Evolutionary conservation across 1,140 invertebrate genomes (phyloP).

Genomic region (Drosophila orena): DNA sequence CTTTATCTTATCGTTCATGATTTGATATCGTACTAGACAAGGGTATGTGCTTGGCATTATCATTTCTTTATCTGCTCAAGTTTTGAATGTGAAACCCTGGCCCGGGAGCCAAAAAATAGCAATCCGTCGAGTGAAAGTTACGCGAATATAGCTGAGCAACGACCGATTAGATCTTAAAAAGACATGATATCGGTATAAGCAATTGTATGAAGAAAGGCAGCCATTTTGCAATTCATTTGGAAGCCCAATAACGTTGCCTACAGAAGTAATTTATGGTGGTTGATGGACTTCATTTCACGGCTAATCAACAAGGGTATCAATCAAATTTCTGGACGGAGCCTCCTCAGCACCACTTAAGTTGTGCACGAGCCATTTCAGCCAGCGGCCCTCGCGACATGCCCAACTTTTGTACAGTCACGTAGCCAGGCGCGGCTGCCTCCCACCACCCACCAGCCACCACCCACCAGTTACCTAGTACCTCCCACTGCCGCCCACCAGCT

Average conservation of each 20-base stretch:
- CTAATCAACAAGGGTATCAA: conserved; percentile 60
- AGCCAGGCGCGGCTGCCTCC: conserved; percentile 31
- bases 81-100: conserved; percentile 66
- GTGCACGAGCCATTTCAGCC: conserved; percentile 46
- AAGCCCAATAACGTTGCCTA: conserved; percentile 8
- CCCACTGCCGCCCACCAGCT: background rate
- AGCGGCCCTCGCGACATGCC: conserved; percentile 23
- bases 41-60: conserved; percentile 52
- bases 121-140: conserved; percentile 49
- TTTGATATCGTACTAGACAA: conserved; percentile 73
- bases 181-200: background rate
- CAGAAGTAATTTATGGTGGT: conserved; percentile 1
- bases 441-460: background rate
- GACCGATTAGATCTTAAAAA: conserved; percentile 51
- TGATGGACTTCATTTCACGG: conserved; percentile 5
- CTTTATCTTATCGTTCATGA: conserved; percentile 70
- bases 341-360: conserved; percentile 54
- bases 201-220: background rate
- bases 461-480: background rate
- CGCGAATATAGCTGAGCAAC: conserved; percentile 40
- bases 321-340: conserved; percentile 45
- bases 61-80: conserved; percentile 64
- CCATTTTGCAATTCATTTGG: background rate
- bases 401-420: conserved; percentile 78
- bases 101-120: conserved; percentile 47